These are phyloP conservation scores for Leptonema lineaticorne DNA, from an alignment of 1,140 invertebrate species.

Conservation along the genomic window DNA sequence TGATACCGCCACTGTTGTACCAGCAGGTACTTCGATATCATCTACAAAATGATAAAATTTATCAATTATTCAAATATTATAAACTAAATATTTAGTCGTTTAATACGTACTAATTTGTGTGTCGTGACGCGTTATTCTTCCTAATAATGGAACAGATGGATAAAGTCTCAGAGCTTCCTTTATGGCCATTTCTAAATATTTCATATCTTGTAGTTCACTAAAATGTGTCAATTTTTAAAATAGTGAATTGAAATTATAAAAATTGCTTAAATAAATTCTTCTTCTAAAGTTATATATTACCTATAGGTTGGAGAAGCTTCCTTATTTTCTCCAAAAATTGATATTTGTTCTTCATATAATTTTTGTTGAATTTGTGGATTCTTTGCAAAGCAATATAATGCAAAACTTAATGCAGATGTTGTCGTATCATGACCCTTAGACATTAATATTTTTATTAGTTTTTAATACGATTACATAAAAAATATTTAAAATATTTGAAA, in stretches of 20 bases:
- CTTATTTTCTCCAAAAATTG: slow-evolving; percentile 52
- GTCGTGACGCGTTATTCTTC: slow-evolving; percentile 58
- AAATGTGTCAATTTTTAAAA: slow-evolving; percentile 28
- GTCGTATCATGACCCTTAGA: slow-evolving; percentile 78
- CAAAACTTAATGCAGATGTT: slow-evolving; percentile 60
- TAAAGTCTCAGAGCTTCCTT: slow-evolving; percentile 66
- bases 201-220: slow-evolving; percentile 64
- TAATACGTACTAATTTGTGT: slow-evolving; percentile 45
- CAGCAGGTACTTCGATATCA: slow-evolving; percentile 48
- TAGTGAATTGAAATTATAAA: neutral
- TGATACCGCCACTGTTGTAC: neutral
- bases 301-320: slow-evolving; percentile 51
- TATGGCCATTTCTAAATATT: slow-evolving; percentile 66
- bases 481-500: neutral
- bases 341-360: slow-evolving; percentile 54
- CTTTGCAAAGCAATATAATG: slow-evolving; percentile 57
- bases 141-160: slow-evolving; percentile 69
- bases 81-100: too few relatives aligned
- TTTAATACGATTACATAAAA: neutral
- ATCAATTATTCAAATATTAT: too few relatives aligned
- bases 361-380: slow-evolving; percentile 56
- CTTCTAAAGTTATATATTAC: slow-evolving; percentile 43
- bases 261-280: neutral
- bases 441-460: neutral
- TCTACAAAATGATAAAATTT: slow-evolving; percentile 37